Base-by-base conservation (phyloP, 1,140 invertebrate species). In the Limonius californicus region DNA sequence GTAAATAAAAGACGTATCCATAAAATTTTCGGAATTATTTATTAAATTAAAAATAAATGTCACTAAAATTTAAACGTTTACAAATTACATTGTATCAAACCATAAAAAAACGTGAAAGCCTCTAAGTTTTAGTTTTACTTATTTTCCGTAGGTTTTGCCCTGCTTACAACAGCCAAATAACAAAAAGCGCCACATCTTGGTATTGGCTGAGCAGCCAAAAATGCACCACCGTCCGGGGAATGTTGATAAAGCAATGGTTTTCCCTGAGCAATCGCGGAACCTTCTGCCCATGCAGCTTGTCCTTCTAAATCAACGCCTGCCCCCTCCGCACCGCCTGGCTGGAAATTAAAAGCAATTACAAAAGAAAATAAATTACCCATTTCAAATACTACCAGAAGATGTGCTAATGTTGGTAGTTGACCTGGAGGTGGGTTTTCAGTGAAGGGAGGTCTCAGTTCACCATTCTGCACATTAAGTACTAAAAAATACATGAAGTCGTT, bases 401-500 rank as follows among this genome's bases (percentile, higher is more conserved):
- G 68, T 11, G 76, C 71, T 19, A 79, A 70, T 2, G 72, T 64
- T 15, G 71, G 71, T n/a, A 80, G 63, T 1, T 74, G 69, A 4
- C 72, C 74, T 11, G 68, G 30, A 15, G 77, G 79, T 12, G 80
- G 80, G 14, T 73, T 68, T 15, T 76, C 70, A 12, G 70, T 72
- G 60, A 82, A 82, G 0, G 81, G 81, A 9, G 74, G 69, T 27
- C 66, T 65, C 16, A 82, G 63, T 21, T 76, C 68, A 3, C 76
- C 75, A 21, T 71, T 70, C 59, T 81, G 77, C 18, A 81, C 70
- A 68, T 79, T 77, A 6, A 76, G 62, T 0, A 81, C 76, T 30
- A 82, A 68, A 67, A 79, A 77, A 66, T 79, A 78, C 75, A 81
- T 78, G 63, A 81, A 81, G 66, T 81, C 79, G 61, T 82, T 82